Evolutionary conservation across 2,888 invertebrate genomes (phyloP), one percentile per base, ranked within the genome.

Genomic region (Eupithecia pulchellata): DNA sequence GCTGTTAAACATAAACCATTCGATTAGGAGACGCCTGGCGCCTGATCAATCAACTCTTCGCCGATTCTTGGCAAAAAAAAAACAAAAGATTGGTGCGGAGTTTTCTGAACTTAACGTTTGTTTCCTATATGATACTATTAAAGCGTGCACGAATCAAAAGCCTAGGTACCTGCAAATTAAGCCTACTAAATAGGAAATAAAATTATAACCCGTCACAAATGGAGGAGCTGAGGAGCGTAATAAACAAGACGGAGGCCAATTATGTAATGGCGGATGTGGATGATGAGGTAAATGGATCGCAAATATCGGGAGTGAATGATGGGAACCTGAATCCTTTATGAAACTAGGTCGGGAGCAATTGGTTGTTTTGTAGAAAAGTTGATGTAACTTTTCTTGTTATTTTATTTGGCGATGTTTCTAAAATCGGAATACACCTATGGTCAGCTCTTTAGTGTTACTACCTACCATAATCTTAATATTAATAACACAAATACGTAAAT

Each of bases 191-290:
- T 52, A 25, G 14, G 27, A 72, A 66, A 71, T 73, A 65, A 71
- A 73, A 71, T 77, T 69, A 8, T n/a, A 77, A 73, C 66, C 73
- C 71, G 65, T 11, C 32, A 71, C 66, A 69, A 65, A 42, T 52
- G 64, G 39, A 55, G 58, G 30, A 73, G 60, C 57, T 63, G 68
- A 65, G 67, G 66, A 74, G 70, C 63, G 66, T 74, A 73, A 69
- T 71, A 52, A 61, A 34, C 58, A 60, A 60, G 58, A 60, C 32
- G 60, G 67, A 62, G 65, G 65, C 64, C 71, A 77, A 75, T 77
- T 71, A 77, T 68, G 69, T 77, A 72, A 75, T 72, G 69, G 70
- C 69, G 71, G 76, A 76, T 71, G 71, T 52, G 62, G 68, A 77
- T 68, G 71, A 75, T 72, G 52, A 63, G 58, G 68, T 57, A 73